phyloP scores from a whole-genome alignment of 2,113 vertebrate species.

The Paracanthobrama guichenoti region DNA sequence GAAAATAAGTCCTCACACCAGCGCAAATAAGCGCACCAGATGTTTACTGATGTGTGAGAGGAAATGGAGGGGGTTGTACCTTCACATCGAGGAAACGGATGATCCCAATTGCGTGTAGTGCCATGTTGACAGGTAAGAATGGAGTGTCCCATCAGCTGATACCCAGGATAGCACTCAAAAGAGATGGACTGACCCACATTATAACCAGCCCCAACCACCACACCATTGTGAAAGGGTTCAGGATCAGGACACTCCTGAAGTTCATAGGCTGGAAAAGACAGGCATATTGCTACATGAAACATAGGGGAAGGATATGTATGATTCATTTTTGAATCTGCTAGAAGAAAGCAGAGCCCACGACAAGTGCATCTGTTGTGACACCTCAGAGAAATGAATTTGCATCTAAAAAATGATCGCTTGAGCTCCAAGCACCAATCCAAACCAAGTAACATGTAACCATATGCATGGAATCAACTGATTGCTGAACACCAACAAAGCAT shows the following conservation, averaged over 20 bases:
- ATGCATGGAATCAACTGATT: background rate
- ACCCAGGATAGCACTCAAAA: constrained; percentile 93
- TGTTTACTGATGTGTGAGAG: background rate
- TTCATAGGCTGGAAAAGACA: constrained; percentile 84
- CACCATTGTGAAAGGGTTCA: constrained; percentile 89
- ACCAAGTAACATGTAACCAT: background rate
- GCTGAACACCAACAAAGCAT: background rate
- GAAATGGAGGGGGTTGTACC: constrained; percentile 72
- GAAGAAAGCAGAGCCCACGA: background rate
- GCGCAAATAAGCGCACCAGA: background rate
- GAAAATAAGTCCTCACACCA: background rate
- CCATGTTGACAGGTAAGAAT: constrained; percentile 96
- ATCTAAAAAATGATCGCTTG: background rate
- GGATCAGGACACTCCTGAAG: constrained; percentile 95
- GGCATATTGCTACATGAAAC: background rate
- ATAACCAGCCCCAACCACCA: constrained; percentile 93
- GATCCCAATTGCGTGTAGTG: constrained; percentile 95
- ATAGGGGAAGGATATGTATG: background rate
- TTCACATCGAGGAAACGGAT: constrained; percentile 93
- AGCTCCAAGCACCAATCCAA: background rate
- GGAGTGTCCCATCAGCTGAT: constrained; percentile 86
- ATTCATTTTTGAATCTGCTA: background rate
- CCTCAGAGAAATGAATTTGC: background rate
- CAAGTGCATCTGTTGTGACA: background rate
- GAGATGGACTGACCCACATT: constrained; percentile 98